Evolutionary conservation across 2,797 vertebrate genomes (phyloP).

Genomic region (Argentina silus): DNA sequence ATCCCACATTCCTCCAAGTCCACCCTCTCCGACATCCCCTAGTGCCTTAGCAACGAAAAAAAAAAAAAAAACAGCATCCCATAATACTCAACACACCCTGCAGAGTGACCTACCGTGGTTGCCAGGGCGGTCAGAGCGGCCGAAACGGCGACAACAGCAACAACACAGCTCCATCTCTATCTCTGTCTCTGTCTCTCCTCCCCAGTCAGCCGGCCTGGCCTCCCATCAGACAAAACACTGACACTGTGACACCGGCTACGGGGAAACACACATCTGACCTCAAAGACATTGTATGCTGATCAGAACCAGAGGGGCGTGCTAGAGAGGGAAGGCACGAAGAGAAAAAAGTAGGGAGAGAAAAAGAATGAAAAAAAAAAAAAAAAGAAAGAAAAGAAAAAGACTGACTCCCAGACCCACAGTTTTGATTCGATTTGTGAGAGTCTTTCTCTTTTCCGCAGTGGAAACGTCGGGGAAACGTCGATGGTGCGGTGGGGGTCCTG

Average conservation of each 20-base stretch:
- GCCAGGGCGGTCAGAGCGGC: too few relatives aligned
- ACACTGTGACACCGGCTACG: slow-evolving; percentile 9
- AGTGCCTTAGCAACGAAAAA: too few relatives aligned
- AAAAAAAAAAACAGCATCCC: too few relatives aligned
- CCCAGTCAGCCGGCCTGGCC: background rate
- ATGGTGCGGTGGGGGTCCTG: background rate
- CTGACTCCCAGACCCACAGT: too few relatives aligned
- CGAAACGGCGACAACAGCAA: too few relatives aligned
- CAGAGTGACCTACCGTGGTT: too few relatives aligned
- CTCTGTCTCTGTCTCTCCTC: too few relatives aligned
- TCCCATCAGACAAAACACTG: slow-evolving; percentile 38
- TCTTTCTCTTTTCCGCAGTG: slow-evolving; percentile 41
- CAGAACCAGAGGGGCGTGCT: slow-evolving; percentile 47
- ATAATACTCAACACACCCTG: too few relatives aligned
- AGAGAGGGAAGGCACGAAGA: slow-evolving; percentile 25
- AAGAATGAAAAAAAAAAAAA: slow-evolving; percentile 29
- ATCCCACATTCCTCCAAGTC: too few relatives aligned
- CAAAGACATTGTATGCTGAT: slow-evolving; percentile 47
- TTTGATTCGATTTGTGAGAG: slow-evolving; percentile 34
- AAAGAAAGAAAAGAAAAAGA: background rate
- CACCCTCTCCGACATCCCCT: too few relatives aligned
- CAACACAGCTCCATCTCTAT: too few relatives aligned
- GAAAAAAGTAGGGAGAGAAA: slow-evolving; percentile 47
- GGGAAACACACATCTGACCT: slow-evolving; percentile 44
- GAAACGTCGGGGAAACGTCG: slow-evolving; percentile 19